Percentiles rank a stretch among this genome's conserved stretches.
These are phyloP conservation scores for Desoria tigrina DNA, from an alignment of 2,888 invertebrate species.

Conservation along the genomic window DNA sequence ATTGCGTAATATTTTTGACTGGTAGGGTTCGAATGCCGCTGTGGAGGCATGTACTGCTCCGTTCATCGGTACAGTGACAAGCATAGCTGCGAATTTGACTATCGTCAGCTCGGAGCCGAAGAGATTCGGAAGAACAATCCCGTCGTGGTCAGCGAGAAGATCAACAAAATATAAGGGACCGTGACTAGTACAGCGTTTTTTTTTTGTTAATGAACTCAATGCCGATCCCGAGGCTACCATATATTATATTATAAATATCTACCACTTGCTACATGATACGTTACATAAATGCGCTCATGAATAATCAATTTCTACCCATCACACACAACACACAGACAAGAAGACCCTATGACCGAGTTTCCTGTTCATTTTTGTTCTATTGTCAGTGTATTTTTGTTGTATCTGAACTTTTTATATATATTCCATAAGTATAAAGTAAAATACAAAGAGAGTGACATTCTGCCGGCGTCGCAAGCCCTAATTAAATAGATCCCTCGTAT, in stretches of 20 bases:
- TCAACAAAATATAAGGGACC: conserved; percentile 86
- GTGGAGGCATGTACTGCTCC: conserved; percentile 96
- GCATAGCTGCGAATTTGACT: conserved; percentile 98
- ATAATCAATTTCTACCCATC: not conserved
- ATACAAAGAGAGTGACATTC: conserved; percentile 16
- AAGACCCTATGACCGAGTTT: not conserved
- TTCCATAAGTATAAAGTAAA: conserved; percentile 6
- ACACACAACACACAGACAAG: too few relatives aligned
- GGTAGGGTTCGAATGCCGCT: conserved; percentile 97
- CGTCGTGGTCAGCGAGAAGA: conserved; percentile 97
- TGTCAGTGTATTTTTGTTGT: conserved; percentile 4
- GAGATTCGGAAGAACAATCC: conserved; percentile 99
- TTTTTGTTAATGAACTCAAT: too few relatives aligned
- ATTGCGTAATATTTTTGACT: too few relatives aligned
- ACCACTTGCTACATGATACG: not conserved
- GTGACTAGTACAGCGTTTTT: not conserved
- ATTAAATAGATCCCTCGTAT: conserved; percentile 9
- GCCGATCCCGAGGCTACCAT: not conserved
- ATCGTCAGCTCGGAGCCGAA: conserved; percentile 96
- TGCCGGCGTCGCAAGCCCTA: conserved; percentile 12
- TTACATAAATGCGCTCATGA: too few relatives aligned
- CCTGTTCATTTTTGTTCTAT: conserved; percentile 6
- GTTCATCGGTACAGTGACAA: conserved; percentile 99
- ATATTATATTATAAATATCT: not conserved
- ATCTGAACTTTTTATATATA: conserved; percentile 1